Evolutionary conservation across 2,113 vertebrate species (phyloP).

Genomic region (Fulica atra): DNA sequence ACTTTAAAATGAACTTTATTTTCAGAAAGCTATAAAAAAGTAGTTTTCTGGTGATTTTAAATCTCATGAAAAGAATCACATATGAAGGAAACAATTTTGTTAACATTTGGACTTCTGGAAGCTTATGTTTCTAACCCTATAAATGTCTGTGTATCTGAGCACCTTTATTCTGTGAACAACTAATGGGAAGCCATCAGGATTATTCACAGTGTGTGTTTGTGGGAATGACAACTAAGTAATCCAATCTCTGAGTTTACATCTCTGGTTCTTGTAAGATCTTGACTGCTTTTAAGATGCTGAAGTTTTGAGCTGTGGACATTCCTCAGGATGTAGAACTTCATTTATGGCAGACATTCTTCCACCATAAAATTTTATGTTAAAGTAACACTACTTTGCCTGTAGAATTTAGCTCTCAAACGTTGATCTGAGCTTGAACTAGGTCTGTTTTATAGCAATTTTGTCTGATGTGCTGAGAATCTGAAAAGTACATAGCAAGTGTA

Average conservation of each 20-base stretch:
- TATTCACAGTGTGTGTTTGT: neutral
- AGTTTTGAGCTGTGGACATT: neutral
- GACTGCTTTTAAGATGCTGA: neutral
- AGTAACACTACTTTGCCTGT: neutral
- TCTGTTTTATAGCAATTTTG: neutral
- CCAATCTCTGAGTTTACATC: neutral
- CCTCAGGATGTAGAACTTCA: neutral
- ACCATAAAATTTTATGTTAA: neutral
- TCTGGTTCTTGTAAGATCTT: neutral
- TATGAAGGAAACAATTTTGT: neutral
- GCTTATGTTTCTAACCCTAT: neutral
- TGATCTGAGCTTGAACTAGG: neutral
- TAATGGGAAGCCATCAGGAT: neutral
- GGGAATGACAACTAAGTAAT: neutral
- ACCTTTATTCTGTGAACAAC: neutral
- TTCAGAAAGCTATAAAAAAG: neutral
- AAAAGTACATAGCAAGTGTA: neutral
- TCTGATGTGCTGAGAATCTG: neutral
- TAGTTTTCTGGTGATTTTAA: neutral
- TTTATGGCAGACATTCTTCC: neutral
- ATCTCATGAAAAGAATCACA: neutral
- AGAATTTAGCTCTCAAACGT: neutral
- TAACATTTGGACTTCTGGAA: neutral
- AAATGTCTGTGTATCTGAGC: neutral
- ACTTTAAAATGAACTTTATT: slow-evolving; percentile 23